Base-by-base conservation (phyloP, 2,888 invertebrate species). In the Physocephala rufipes region DNA sequence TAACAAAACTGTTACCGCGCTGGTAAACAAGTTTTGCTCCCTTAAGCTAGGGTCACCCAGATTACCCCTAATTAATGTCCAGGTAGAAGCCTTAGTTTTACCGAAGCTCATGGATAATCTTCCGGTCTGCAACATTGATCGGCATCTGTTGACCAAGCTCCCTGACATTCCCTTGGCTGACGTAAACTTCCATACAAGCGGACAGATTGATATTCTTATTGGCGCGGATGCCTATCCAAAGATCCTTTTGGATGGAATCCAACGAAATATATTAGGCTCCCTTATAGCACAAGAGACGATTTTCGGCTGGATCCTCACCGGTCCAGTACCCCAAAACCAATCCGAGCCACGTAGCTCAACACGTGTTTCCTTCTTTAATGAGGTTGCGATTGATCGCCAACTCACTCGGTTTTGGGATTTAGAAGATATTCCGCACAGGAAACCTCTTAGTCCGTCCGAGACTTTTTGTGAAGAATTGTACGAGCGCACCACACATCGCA, bases 271-370 rank as follows among this genome's bases (percentile, higher is more conserved):
- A 12, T n/a, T 53, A 28, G 24, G 30, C 12, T 26, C 28, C 1
- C 19, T 65, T n/a, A 53, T 28, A 19, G 65, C 65, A 2, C 51
- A 53, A 15, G 51, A 51, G 19, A 51, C 53, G 1, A 16, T 66
- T 1, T 15, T 53, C 36, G 66, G 66, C 3, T 66, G 28, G 19
- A 66, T 30, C 9, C 7, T 30, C 2, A 28, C 28, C n/a, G n/a
- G n/a, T n/a, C n/a, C n/a, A n/a, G n/a, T n/a, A n/a, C n/a, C n/a
- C n/a, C n/a, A n/a, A n/a, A n/a, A n/a, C n/a, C n/a, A n/a, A n/a
- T n/a, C n/a, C n/a, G n/a, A n/a, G n/a, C n/a, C n/a, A n/a, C n/a
- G n/a, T n/a, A n/a, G n/a, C n/a, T n/a, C n/a, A n/a, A n/a, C n/a
- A n/a, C n/a, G n/a, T n/a, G n/a, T n/a, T n/a, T n/a, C n/a, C n/a